Percentiles rank a stretch among this genome's conserved stretches.
phyloP scores from a whole-genome alignment of 64 coral and sea anemone genomes.

The Porites australiensis region DNA sequence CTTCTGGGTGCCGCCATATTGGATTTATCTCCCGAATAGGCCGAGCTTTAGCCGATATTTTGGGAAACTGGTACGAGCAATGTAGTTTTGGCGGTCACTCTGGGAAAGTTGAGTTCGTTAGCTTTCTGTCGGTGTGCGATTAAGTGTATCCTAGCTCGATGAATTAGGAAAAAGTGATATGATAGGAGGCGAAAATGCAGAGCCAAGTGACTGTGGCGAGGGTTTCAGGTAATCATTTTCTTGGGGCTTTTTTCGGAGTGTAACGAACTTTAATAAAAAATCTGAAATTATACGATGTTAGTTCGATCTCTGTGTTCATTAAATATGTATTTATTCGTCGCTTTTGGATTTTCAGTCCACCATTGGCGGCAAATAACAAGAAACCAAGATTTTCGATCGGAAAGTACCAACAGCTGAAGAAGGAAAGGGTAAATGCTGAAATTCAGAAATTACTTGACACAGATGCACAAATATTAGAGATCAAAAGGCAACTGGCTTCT shows the following conservation, averaged over 20 bases:
- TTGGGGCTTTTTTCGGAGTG: slow-evolving; percentile 30
- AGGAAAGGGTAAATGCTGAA: slow-evolving; percentile 3
- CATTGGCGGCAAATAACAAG: slow-evolving; percentile 5
- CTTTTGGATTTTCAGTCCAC: slow-evolving; percentile 53
- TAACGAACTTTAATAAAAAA: slow-evolving; percentile 48
- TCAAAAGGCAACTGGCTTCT: slow-evolving; percentile 37
- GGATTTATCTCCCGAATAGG: neutral
- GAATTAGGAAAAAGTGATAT: slow-evolving; percentile 12
- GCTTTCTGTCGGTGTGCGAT: slow-evolving; percentile 32
- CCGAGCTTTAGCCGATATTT: neutral
- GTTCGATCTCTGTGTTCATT: slow-evolving; percentile 29
- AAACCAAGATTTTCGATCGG: slow-evolving; percentile 15
- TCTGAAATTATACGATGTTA: slow-evolving; percentile 51
- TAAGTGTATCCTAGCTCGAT: neutral
- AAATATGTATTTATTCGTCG: slow-evolving; percentile 33
- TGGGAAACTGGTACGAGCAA: slow-evolving; percentile 26
- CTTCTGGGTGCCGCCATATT: slow-evolving; percentile 24
- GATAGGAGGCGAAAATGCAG: slow-evolving; percentile 39
- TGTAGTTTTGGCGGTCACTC: slow-evolving; percentile 8
- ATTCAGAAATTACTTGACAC: slow-evolving; percentile 19
- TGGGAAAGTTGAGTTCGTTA: slow-evolving; percentile 6
- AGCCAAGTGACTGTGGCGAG: slow-evolving; percentile 1
- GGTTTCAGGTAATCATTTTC: slow-evolving; percentile 48
- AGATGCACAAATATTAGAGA: slow-evolving; percentile 24
- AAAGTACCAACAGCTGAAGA: slow-evolving; percentile 29